phyloP scores from a whole-genome alignment of 2,113 vertebrate species.

The Numenius arquata region DNA sequence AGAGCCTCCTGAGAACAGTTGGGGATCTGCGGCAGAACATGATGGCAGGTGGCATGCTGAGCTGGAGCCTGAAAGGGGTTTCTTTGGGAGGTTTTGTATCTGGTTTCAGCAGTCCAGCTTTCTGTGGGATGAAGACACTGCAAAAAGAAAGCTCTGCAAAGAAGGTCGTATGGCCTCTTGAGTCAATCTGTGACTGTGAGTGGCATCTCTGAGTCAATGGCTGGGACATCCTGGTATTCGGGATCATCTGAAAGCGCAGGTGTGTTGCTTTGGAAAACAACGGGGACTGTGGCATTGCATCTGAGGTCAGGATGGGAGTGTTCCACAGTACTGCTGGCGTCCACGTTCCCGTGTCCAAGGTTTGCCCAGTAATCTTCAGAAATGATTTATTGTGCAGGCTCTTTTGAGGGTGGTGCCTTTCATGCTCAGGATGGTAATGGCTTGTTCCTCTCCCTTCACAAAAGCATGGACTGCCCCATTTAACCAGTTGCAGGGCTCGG shows the following conservation, averaged over 20 bases:
- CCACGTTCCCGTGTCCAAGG: not conserved
- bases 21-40: not conserved
- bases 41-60: not conserved
- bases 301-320: not conserved
- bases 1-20: not conserved
- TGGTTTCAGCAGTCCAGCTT: not conserved
- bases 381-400: not conserved
- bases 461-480: not conserved
- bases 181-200: not conserved
- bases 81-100: not conserved
- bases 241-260: not conserved
- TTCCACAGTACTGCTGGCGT: not conserved
- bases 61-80: not conserved
- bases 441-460: not conserved
- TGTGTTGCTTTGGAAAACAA: not conserved
- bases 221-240: not conserved
- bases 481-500: not conserved
- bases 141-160: not conserved
- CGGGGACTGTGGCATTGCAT: rapidly evolving
- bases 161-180: not conserved
- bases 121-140: not conserved
- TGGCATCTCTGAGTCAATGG: not conserved
- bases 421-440: not conserved
- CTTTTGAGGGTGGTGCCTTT: not conserved
- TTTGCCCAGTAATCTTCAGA: not conserved